These are phyloP conservation scores for Macropis europaea DNA, from an alignment of 2,888 invertebrate species.

Conservation along the genomic window DNA sequence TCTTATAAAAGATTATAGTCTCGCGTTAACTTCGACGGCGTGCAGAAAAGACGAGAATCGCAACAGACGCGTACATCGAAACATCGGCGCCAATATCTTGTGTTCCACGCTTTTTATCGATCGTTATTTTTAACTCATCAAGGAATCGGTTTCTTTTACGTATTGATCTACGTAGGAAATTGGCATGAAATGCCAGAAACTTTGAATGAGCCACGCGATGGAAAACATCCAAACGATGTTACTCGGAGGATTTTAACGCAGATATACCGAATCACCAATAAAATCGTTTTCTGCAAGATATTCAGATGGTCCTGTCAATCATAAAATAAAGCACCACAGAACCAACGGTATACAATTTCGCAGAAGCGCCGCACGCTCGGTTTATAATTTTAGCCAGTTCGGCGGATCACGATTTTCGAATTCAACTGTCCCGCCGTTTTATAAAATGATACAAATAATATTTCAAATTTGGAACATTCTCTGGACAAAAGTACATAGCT, in stretches of 20 bases:
- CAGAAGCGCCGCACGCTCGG: neutral
- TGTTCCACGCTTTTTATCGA: neutral
- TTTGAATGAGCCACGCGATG: slow-evolving; percentile 40
- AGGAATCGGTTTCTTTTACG: slow-evolving; percentile 5
- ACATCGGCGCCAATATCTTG: neutral
- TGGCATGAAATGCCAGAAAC: slow-evolving; percentile 35
- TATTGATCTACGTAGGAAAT: slow-evolving; percentile 26
- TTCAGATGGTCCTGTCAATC: slow-evolving; percentile 39
- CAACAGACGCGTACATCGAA: neutral
- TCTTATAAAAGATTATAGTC: slow-evolving; percentile 6
- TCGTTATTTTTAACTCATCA: slow-evolving; percentile 33
- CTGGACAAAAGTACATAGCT: too few relatives aligned
- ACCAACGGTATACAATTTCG: neutral
- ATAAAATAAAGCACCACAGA: neutral
- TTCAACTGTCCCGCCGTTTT: too few relatives aligned
- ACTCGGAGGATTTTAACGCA: slow-evolving; percentile 21
- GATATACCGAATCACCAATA: slow-evolving; percentile 45
- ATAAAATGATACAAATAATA: neutral
- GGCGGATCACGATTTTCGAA: neutral
- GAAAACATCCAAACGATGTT: slow-evolving; percentile 31
- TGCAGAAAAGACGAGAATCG: neutral
- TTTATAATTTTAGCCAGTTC: neutral
- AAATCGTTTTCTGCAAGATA: slow-evolving; percentile 25
- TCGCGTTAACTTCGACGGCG: neutral
- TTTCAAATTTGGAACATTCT: too few relatives aligned